Conservation (phyloP, 2,113 vertebrate species). For the human region GRCh38 chr18:25032001-25032500, state of each 20-base stretch:
- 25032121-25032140: background rate
- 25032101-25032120: background rate
- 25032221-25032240: background rate
- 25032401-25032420: fast-evolving
- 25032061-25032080: background rate
- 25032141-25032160: background rate
- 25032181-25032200: background rate
- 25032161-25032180: background rate
- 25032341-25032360: background rate
- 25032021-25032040: background rate
- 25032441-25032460: background rate
- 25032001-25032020: background rate
- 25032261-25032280: background rate
- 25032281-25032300: background rate
- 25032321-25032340: background rate
- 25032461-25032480: background rate
- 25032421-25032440: background rate
- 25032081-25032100: background rate
- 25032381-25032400: background rate
- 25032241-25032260: background rate
- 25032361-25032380: background rate
- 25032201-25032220: background rate
- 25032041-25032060: background rate
- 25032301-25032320: background rate
- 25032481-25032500: background rate